Evolutionary conservation across 2,797 vertebrate genomes (phyloP).

Genomic region (Enteromius treurensis): DNA sequence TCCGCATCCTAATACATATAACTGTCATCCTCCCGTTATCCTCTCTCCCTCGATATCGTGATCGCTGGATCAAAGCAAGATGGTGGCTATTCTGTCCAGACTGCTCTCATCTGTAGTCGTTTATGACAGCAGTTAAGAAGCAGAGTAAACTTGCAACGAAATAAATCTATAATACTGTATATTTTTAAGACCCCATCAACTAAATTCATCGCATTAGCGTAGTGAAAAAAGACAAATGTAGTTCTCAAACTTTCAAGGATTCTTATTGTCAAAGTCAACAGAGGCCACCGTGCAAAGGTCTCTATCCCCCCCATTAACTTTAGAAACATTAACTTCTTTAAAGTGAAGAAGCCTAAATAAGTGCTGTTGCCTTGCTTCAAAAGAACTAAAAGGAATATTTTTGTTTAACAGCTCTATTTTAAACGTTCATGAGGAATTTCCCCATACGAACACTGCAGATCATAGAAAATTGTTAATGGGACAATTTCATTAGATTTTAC

Average conservation of each 20-base stretch:
- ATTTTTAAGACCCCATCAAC: neutral
- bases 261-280: neutral
- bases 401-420: neutral
- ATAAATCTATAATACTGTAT: neutral
- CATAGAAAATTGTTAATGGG: neutral
- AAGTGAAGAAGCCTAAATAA: neutral
- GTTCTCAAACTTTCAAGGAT: neutral
- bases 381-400: no score
- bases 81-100: neutral
- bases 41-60: neutral
- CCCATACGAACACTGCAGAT: neutral
- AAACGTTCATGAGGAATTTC: neutral
- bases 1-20: neutral
- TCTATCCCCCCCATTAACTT: no score
- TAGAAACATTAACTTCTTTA: neutral
- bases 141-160: neutral
- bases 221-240: neutral
- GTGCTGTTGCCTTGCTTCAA: neutral
- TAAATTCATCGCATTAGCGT: neutral
- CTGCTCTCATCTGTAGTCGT: constrained; percentile 13
- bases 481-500: neutral
- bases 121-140: neutral
- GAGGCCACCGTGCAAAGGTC: neutral
- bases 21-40: neutral
- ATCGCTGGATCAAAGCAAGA: constrained; percentile 8